Evolutionary conservation across 2,888 invertebrate species (phyloP), one percentile per base, ranked within the genome.

Genomic region (Phyllotreta striolata): DNA sequence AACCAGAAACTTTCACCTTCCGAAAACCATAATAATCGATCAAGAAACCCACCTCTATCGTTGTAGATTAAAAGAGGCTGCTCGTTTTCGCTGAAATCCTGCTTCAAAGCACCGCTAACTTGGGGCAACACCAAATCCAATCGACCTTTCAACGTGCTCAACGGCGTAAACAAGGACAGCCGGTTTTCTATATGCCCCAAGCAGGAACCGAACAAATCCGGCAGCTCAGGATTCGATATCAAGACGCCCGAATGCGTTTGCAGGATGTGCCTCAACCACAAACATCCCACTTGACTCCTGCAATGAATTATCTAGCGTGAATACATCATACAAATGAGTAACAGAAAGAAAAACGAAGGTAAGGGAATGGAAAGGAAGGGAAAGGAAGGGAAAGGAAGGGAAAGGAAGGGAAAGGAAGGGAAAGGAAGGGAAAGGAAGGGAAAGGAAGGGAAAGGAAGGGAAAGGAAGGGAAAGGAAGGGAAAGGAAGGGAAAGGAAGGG

Each of bases 251-350:
- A 84, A 74, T 89, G 89, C 7, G 83, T 80, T 57, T 84, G 81
- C 13, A 89, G 74, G 38, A 89, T 79, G 66, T 83, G 80, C 75
- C 85, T 85, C 52, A 89, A 74, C 90, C 90, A 90, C 63, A 84
- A 78, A 41, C 83, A 78, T 34, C 85, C 86, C 44, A 83, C 81
- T 71, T 84, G 83, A 73, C 85, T 83, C 74, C 86, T 87, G 72
- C 49, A 80, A 55, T 47, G 4, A 54, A 51, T 46, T 47, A 12
- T 43, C 4, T 9, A 37, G 13, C 13, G 12, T 40, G 41, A 41
- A 8, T 10, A 3, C 1, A 55, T 8, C 1, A 41, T n/a, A 41
- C 41, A 41, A n/a, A 6, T 41, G 41, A n/a, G 41, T 41, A 41
- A 8, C 8, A 39, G 39, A 39, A 8, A 39, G 6, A 7, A 39